These are phyloP conservation scores for Austrofundulus limnaeus DNA, from an alignment of 2,113 vertebrate species.

Conservation along the genomic window DNA sequence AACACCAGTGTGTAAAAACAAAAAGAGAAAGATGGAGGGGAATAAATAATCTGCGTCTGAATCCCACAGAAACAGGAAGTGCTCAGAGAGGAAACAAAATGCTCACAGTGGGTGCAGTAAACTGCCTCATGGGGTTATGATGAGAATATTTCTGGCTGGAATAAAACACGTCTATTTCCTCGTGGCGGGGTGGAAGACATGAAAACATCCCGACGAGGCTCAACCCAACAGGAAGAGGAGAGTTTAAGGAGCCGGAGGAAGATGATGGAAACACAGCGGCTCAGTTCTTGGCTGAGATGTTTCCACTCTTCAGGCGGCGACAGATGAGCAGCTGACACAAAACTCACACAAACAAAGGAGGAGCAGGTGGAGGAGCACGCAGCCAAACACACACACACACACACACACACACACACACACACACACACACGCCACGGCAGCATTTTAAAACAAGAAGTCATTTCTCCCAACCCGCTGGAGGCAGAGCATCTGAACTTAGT, in stretches of 20 bases:
- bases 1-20: not conserved
- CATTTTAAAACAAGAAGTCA: constrained; percentile 3
- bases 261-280: constrained; percentile 37
- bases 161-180: constrained; percentile 48
- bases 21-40: not conserved
- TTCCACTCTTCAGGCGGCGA: constrained; percentile 46
- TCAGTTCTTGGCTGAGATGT: constrained; percentile 41
- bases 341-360: constrained; percentile 22
- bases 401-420: too few relatives aligned
- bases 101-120: constrained; percentile 55
- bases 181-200: constrained; percentile 28
- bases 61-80: constrained; percentile 40
- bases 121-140: constrained; percentile 31
- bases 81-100: constrained; percentile 53
- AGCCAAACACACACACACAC: not conserved
- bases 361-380: constrained; percentile 18
- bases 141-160: constrained; percentile 35
- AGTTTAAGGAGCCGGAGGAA: constrained; percentile 33
- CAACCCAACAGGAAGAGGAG: constrained; percentile 28
- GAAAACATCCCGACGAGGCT: constrained; percentile 5
- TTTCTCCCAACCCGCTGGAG: constrained; percentile 1
- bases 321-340: constrained; percentile 40
- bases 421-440: too few relatives aligned
- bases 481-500: not conserved
- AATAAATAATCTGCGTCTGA: constrained; percentile 13